Conservation (phyloP, 2,797 vertebrate genomes). For the Paratrypauchen microcephalus region DNA sequence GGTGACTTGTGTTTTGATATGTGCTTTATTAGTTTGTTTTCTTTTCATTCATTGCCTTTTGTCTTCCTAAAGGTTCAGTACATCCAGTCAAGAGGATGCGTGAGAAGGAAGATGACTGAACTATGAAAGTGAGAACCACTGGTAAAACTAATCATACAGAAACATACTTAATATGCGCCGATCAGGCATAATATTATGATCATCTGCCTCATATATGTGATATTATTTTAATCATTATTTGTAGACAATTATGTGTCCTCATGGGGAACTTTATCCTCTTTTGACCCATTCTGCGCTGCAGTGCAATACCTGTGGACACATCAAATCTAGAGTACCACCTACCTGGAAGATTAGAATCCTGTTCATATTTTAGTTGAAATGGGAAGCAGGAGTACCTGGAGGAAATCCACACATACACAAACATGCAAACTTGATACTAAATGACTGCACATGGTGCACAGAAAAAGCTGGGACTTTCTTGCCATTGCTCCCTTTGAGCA, state of each 20-base stretch:
- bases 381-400: background rate
- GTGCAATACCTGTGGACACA: no score
- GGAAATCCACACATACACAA: background rate
- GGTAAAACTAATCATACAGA: background rate
- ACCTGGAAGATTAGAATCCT: no score
- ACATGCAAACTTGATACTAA: background rate
- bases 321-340: no score
- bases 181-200: no score
- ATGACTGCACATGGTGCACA: background rate
- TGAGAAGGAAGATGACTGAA: slow-evolving; percentile 48
- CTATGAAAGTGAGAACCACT: slow-evolving; percentile 16
- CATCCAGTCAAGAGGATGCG: slow-evolving; percentile 72
- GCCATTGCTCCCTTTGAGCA: no score
- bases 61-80: slow-evolving; percentile 74
- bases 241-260: no score
- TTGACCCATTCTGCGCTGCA: no score
- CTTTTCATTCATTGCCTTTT: slow-evolving; percentile 89
- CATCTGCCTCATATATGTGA: background rate
- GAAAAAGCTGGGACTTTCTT: background rate
- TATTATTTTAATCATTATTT: no score
- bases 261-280: no score
- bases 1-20: slow-evolving; percentile 84
- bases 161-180: background rate
- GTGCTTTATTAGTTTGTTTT: slow-evolving; percentile 91
- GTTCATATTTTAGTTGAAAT: no score